phyloP scores from a whole-genome alignment of 2,113 vertebrate genomes.

The Oxyura jamaicensis region DNA sequence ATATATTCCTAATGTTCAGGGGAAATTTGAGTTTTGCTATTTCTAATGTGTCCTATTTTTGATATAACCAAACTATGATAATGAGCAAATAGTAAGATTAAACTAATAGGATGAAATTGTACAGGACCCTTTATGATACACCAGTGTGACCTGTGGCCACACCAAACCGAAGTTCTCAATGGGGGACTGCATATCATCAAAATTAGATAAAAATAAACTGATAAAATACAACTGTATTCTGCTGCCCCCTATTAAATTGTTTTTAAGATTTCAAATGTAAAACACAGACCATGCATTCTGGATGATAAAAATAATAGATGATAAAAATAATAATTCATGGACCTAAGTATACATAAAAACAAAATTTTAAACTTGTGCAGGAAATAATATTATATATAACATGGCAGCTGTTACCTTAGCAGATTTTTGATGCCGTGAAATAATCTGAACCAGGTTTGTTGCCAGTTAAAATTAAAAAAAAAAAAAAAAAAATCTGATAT shows the following conservation, averaged over 20 bases:
- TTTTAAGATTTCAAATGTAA: not conserved
- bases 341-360: not conserved
- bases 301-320: not conserved
- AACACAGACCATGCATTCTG: not conserved
- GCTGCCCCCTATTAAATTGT: not conserved
- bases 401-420: not conserved
- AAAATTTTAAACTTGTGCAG: not conserved
- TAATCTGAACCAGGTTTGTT: not conserved
- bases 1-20: not conserved
- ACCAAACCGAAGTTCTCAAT: not conserved
- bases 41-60: not conserved
- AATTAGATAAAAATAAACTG: not conserved
- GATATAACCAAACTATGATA: not conserved
- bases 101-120: not conserved
- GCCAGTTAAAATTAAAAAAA: not conserved
- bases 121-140: not conserved
- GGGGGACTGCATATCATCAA: accelerated
- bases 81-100: not conserved
- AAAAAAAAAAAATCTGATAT: not conserved
- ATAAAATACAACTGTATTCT: not conserved
- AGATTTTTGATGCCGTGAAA: not conserved
- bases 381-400: not conserved
- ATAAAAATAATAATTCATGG: not conserved
- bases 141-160: not conserved
- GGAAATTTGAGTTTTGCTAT: not conserved